Evolutionary conservation across 1,140 invertebrate species (phyloP).

Genomic region (Drosophila auraria): DNA sequence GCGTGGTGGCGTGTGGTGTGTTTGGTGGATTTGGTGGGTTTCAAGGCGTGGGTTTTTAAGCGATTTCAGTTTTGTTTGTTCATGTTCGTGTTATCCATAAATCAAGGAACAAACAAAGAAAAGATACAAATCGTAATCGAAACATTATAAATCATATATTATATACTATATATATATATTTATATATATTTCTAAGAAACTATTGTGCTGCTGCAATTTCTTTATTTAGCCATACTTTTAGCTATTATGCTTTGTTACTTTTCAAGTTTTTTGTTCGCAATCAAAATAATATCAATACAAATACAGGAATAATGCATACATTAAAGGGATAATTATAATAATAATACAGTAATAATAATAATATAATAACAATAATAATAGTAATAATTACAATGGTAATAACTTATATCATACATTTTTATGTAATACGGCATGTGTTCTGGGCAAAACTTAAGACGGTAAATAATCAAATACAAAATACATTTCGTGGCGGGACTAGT

Average conservation of each 20-base stretch:
- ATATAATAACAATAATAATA: conserved; percentile 15
- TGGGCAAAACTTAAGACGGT: conserved; percentile 21
- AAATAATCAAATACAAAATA: conserved; percentile 33
- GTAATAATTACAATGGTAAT: conserved; percentile 29
- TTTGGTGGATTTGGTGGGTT: conserved; percentile 46
- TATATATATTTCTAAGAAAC: conserved; percentile 33
- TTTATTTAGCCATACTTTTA: conserved; percentile 21
- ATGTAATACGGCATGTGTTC: conserved; percentile 52
- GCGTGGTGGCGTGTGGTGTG: conserved; percentile 54
- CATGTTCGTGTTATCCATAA: conserved; percentile 37
- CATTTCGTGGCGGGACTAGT: conserved; percentile 31
- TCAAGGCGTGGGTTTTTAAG: conserved; percentile 52
- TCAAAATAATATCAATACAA: conserved; percentile 45
- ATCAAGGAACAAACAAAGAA: conserved; percentile 73
- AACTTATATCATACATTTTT: conserved; percentile 40
- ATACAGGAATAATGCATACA: conserved; percentile 34
- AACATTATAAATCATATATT: conserved; percentile 70
- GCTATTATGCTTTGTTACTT: conserved; percentile 44
- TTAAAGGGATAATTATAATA: conserved; percentile 52
- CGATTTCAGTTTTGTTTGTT: conserved; percentile 24
- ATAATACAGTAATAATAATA: conserved; percentile 35
- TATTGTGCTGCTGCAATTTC: conserved; percentile 9
- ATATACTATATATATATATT: conserved; percentile 35
- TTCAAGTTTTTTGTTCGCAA: conserved; percentile 28
- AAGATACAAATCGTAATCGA: conserved; percentile 69